Conservation (phyloP, 2,113 vertebrate species). For the Ranitomeya imitator region DNA sequence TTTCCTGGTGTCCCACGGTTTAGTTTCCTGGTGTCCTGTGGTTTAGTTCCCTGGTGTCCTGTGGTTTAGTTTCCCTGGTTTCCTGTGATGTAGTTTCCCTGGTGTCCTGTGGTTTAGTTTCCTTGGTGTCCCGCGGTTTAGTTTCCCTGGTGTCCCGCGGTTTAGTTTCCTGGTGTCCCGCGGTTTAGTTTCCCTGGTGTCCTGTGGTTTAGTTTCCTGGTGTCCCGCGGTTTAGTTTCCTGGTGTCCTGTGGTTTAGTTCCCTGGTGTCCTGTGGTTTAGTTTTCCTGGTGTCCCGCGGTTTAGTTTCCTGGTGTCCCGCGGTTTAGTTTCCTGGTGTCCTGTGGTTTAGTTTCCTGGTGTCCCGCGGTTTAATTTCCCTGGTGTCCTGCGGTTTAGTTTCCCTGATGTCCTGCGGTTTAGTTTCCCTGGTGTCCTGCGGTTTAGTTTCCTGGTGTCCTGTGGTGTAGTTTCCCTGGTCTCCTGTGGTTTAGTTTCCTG, state of each 20-base stretch:
- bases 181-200: background rate
- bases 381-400: background rate
- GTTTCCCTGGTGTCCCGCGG: background rate
- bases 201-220: background rate
- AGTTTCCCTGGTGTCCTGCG: too few species aligned
- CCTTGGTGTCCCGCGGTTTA: background rate
- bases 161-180: background rate
- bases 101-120: background rate
- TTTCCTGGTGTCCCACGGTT: background rate
- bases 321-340: too few species aligned
- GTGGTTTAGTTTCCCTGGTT: background rate
- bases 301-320: too few species aligned
- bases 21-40: too few species aligned
- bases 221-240: background rate
- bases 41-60: too few species aligned
- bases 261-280: too few species aligned
- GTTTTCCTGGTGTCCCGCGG: too few species aligned
- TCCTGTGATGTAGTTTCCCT: too few species aligned
- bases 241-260: background rate
- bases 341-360: too few species aligned
- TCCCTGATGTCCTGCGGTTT: too few species aligned
- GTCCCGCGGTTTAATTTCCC: background rate
- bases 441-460: too few species aligned
- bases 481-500: background rate
- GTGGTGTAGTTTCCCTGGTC: too few species aligned